Evolutionary conservation across 2,888 invertebrate genomes (phyloP).

Genomic region (Meghimatium bilineatum): DNA sequence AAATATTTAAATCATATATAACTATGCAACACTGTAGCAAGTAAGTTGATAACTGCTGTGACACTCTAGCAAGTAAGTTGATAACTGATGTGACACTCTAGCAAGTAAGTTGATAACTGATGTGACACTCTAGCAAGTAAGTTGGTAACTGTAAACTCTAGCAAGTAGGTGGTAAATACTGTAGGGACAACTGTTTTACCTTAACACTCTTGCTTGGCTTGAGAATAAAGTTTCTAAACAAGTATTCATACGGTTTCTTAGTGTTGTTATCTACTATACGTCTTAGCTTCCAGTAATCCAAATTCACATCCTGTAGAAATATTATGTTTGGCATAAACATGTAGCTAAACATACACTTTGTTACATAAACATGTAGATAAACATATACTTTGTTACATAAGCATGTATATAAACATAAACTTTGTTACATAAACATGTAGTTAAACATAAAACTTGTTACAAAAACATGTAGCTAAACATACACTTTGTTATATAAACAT

Average conservation of each 20-base stretch:
- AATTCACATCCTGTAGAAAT: slow-evolving; percentile 74
- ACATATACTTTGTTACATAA: too few relatives aligned
- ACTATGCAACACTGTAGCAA: too few relatives aligned
- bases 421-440: too few relatives aligned
- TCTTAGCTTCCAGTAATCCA: slow-evolving; percentile 77
- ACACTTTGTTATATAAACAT: too few relatives aligned
- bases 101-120: too few relatives aligned
- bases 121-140: too few relatives aligned
- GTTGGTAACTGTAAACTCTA: neutral
- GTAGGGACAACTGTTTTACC: slow-evolving; percentile 53
- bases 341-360: neutral
- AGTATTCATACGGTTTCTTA: slow-evolving; percentile 57
- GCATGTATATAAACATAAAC: too few relatives aligned
- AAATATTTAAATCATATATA: too few relatives aligned
- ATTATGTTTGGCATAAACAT: neutral
- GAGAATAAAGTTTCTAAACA: slow-evolving; percentile 64
- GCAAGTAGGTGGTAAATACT: neutral
- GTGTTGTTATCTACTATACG: slow-evolving; percentile 75
- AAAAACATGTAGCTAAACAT: neutral
- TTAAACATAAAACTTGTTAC: too few relatives aligned
- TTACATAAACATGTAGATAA: too few relatives aligned
- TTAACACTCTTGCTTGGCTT: slow-evolving; percentile 66
- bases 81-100: too few relatives aligned
- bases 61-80: too few relatives aligned
- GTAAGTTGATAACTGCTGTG: neutral